phyloP scores from a whole-genome alignment of 2,888 invertebrate genomes.

The Adela reaumurella region DNA sequence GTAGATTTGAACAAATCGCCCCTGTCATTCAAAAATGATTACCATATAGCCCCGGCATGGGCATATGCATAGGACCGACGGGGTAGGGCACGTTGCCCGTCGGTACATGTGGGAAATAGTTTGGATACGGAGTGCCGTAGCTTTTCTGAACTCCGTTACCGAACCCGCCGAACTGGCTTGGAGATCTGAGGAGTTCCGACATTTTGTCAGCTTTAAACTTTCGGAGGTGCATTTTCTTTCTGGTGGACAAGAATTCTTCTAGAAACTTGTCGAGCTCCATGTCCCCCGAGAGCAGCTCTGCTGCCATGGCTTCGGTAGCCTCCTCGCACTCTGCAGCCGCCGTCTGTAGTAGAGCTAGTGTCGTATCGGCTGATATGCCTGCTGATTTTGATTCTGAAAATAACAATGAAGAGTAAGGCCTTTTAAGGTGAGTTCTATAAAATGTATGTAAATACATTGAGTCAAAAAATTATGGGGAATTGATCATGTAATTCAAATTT shows the following conservation, averaged over 20 bases:
- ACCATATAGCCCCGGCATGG: constrained; percentile 63
- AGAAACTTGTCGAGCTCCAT: constrained; percentile 78
- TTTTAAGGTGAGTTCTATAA: constrained; percentile 3
- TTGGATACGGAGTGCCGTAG: constrained; percentile 38
- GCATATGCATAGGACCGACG: constrained; percentile 71
- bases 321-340: constrained; percentile 92
- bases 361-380: constrained; percentile 78
- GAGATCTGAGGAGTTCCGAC: constrained; percentile 62
- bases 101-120: constrained; percentile 40
- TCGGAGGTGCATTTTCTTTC: constrained; percentile 73
- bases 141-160: constrained; percentile 38
- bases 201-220: constrained; percentile 94
- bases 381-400: constrained; percentile 70
- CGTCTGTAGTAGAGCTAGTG: constrained; percentile 83
- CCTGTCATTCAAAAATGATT: constrained; percentile 43
- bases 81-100: constrained; percentile 62
- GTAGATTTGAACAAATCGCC: no score
- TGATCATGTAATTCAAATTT: no score
- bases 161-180: constrained; percentile 26
- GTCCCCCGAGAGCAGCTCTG: constrained; percentile 73
- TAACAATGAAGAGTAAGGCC: constrained; percentile 7
- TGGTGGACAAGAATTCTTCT: constrained; percentile 72
- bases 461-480: no score
- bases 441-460: not conserved
- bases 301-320: constrained; percentile 80